Conservation (phyloP, 2,797 vertebrate genomes). For the Mormyrus proboscirostris region DNA sequence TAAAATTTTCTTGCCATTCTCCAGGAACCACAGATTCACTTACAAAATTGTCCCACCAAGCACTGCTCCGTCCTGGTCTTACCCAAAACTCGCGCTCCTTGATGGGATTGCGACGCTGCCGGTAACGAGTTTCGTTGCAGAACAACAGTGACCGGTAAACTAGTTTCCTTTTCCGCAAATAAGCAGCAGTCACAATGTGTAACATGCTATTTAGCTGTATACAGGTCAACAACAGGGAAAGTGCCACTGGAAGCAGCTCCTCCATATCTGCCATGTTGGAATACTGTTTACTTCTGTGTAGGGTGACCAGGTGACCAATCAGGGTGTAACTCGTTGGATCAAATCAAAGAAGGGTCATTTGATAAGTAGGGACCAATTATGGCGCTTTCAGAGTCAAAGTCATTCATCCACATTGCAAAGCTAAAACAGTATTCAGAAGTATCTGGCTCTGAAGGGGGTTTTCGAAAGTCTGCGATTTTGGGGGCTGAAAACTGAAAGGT, state of each 20-base stretch:
- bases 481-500: not conserved
- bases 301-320: not conserved
- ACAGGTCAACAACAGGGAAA: not conserved
- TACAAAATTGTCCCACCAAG: constrained; percentile 14
- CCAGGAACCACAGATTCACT: not conserved
- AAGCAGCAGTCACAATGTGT: not conserved
- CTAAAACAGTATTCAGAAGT: not conserved
- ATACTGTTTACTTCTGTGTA: not conserved
- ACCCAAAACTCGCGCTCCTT: constrained; percentile 4
- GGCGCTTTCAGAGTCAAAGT: not conserved
- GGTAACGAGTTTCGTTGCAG: not conserved
- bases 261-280: not conserved
- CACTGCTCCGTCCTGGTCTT: not conserved
- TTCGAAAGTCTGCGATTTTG: not conserved
- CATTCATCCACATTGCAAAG: not conserved
- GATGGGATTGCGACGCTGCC: not conserved
- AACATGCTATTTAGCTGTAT: not conserved
- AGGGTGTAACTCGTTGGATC: not conserved
- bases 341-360: not conserved
- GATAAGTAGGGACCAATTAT: not conserved
- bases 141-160: not conserved
- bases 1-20: constrained; percentile 13
- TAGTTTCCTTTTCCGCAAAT: not conserved
- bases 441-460: not conserved
- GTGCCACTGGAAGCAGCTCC: not conserved